Base-by-base conservation (phyloP, 2,888 invertebrate genomes). In the Cephus nigrinus region DNA sequence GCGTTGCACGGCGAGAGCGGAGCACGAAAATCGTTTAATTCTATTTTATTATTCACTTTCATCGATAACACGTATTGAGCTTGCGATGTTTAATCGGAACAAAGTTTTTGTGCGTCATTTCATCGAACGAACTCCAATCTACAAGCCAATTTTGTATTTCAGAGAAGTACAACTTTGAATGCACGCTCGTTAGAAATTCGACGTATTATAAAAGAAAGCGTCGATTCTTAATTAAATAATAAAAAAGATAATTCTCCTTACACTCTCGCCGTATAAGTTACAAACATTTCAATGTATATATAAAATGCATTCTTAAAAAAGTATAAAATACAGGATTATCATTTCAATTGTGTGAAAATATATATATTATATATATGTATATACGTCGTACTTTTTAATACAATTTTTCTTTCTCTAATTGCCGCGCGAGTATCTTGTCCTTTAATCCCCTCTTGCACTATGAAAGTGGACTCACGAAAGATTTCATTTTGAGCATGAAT, bases 251-350 rank as follows among this genome's bases (percentile, higher is more conserved):
- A 72, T 68, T 31, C 75, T n/a, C 75, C 73, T 80, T 79, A 78
- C 80, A 81, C 79, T 79, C 72, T 34, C 73, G 69, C n/a, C 32
- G 35, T 33, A 73, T 33, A 75, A 84, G 81, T 77, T 81, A 82
- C 79, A 81, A 82, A 84, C 81, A 84, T 79, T 76, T 81, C 83
- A 85, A 85, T 81, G 78, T 84, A 80, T 79, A 81, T 87, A 88
- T 84, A 88, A 90, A 90, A 89, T 88, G 86, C 82, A 85, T 87
- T 82, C 83, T 88, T 88, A 90, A 84, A 90, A 90, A 90, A 90
- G 87, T 90, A 90, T 82, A 90, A 89, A 90, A 90, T 86, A 88
- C 87, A 84, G 85, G 80, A 83, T 82, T 80, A 78, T 85, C 82
- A 82, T 80, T 76, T 55, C 55, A 23, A 80, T 78, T 81, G 82